Evolutionary conservation across 1,140 invertebrate species (phyloP).

Genomic region (Hylaeus volcanicus): DNA sequence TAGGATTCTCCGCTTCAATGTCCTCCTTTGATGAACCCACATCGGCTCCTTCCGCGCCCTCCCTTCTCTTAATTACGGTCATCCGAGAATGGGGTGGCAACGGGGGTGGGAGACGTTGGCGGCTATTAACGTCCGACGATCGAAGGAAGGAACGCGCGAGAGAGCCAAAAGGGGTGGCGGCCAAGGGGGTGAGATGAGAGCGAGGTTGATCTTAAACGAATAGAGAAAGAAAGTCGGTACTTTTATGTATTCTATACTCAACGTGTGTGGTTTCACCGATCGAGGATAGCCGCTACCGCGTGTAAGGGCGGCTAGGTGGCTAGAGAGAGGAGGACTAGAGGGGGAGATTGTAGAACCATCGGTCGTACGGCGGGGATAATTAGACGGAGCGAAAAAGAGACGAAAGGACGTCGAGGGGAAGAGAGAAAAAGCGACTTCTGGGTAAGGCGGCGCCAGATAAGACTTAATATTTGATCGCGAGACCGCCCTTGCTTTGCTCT

Average conservation of each 20-base stretch:
- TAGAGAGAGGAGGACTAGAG: constrained; percentile 22
- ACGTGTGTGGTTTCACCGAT: constrained; percentile 61
- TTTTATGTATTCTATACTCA: constrained; percentile 63
- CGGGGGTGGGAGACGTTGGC: constrained; percentile 21
- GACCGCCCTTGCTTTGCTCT: constrained; percentile 71
- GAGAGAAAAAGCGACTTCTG: constrained; percentile 59
- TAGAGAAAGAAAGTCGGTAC: constrained; percentile 46
- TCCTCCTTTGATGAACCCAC: constrained; percentile 38
- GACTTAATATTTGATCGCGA: constrained; percentile 79
- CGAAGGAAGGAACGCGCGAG: constrained; percentile 51
- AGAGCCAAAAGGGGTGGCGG: constrained; percentile 10
- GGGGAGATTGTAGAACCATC: constrained; percentile 41
- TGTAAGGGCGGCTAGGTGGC: constrained; percentile 1
- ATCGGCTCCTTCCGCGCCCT: constrained; percentile 46
- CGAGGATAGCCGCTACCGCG: constrained; percentile 42
- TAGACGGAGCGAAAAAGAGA: constrained; percentile 69
- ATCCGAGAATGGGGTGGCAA: constrained; percentile 40
- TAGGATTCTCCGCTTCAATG: constrained; percentile 24
- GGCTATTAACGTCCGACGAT: constrained; percentile 68
- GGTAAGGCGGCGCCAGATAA: constrained; percentile 78
- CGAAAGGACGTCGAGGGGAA: constrained; percentile 21
- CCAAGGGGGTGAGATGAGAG: background rate
- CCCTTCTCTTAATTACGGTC: constrained; percentile 67
- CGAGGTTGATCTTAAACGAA: constrained; percentile 33
- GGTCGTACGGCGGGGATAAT: constrained; percentile 70